Evolutionary conservation across 2,113 vertebrate species (phyloP).

Genomic region (Ovis canadensis): DNA sequence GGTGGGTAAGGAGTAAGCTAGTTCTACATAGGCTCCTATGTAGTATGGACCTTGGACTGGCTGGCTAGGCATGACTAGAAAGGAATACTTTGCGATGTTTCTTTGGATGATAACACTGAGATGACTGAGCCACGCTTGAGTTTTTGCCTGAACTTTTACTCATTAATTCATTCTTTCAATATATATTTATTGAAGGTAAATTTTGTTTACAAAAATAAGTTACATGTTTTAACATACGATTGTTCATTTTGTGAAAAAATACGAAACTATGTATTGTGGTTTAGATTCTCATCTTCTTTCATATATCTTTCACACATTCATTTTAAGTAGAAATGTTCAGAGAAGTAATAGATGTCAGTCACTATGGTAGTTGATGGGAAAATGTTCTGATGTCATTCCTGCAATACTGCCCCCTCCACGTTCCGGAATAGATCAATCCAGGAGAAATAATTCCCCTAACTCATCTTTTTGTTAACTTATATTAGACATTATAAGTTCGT

Average conservation of each 20-base stretch:
- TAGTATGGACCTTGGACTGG: neutral
- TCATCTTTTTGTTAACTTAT: neutral
- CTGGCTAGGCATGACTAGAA: neutral
- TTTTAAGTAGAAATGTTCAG: neutral
- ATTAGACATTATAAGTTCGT: neutral
- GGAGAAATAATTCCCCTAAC: neutral
- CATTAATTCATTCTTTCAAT: neutral
- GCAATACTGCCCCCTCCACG: neutral
- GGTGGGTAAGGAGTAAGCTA: neutral
- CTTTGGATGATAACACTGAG: neutral
- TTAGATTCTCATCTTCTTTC: neutral
- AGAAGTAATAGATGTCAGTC: neutral
- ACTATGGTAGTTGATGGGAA: neutral
- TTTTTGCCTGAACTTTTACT: neutral
- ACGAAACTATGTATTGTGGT: neutral
- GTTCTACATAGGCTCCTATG: neutral
- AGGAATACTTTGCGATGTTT: neutral
- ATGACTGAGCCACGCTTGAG: neutral
- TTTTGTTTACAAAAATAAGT: neutral
- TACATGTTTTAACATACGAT: neutral
- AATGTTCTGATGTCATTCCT: neutral
- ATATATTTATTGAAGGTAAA: neutral
- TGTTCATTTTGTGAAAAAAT: neutral
- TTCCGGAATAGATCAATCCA: neutral
- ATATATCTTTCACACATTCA: neutral